These are phyloP conservation scores for Pogonus chalceus DNA, from an alignment of 1,140 invertebrate species.

Conservation along the genomic window DNA sequence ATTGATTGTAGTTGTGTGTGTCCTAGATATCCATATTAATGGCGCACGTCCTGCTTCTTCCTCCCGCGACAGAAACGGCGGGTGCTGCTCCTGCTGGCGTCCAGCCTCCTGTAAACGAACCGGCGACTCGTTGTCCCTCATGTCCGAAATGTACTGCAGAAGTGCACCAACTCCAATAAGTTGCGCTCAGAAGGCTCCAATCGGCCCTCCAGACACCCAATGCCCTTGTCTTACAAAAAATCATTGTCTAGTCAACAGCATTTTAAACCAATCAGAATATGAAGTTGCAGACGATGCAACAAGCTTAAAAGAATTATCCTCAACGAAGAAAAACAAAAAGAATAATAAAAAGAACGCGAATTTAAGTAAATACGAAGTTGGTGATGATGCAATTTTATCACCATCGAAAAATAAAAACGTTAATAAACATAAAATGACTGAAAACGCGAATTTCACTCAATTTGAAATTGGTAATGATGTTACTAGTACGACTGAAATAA, in stretches of 20 bases:
- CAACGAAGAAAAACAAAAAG: slow-evolving; percentile 21
- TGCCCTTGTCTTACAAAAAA: slow-evolving; percentile 20
- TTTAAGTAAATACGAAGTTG: too few species aligned
- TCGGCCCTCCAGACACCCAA: slow-evolving; percentile 29
- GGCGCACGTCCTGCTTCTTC: slow-evolving; percentile 34
- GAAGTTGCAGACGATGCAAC: slow-evolving; percentile 20
- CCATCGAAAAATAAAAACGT: too few species aligned
- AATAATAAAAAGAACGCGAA: too few species aligned
- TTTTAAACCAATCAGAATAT: slow-evolving; percentile 29
- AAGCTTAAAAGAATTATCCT: neutral
- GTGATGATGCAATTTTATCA: too few species aligned
- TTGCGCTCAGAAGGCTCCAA: slow-evolving; percentile 27
- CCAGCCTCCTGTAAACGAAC: slow-evolving; percentile 24
- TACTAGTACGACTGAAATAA: too few species aligned
- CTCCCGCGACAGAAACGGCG: slow-evolving; percentile 20
- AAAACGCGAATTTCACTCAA: slow-evolving; percentile 28
- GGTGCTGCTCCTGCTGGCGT: slow-evolving; percentile 31
- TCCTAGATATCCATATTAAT: slow-evolving; percentile 34
- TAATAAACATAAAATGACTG: slow-evolving; percentile 23
- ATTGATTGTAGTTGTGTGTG: slow-evolving; percentile 16
- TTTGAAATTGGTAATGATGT: slow-evolving; percentile 51
- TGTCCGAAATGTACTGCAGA: slow-evolving; percentile 29
- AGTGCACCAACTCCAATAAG: slow-evolving; percentile 19
- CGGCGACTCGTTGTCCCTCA: slow-evolving; percentile 25
- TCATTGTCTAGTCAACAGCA: slow-evolving; percentile 17